Evolutionary conservation across 2,797 vertebrate genomes (phyloP).

Genomic region (Crypturellus tataupa): DNA sequence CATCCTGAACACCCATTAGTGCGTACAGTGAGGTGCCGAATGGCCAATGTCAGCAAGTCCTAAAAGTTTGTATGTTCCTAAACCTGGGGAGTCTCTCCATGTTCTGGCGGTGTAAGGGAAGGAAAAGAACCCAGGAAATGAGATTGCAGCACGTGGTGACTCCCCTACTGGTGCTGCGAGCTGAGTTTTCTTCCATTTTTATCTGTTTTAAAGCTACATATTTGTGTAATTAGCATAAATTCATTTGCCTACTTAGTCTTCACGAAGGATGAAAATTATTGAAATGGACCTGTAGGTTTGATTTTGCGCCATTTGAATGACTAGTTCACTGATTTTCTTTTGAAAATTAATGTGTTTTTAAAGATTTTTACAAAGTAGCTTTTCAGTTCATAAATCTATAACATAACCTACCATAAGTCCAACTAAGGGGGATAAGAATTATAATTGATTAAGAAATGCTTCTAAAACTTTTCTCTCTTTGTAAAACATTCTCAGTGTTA

Average conservation of each 20-base stretch:
- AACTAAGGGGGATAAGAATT: background rate
- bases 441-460: background rate
- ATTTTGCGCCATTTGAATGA: background rate
- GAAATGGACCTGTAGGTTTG: background rate
- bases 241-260: background rate
- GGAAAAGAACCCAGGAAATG: background rate
- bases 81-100: too few relatives aligned
- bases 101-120: too few relatives aligned
- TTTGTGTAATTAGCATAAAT: background rate
- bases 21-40: too few relatives aligned
- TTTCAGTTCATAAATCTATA: background rate
- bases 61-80: background rate
- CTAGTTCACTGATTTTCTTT: background rate
- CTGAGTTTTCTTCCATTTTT: background rate
- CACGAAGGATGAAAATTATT: background rate
- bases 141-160: background rate
- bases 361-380: background rate
- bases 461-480: background rate
- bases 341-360: background rate
- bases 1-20: background rate
- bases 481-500: background rate
- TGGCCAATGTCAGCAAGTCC: background rate
- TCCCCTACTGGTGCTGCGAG: too few relatives aligned
- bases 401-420: background rate
- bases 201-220: background rate